Base-by-base conservation (phyloP, 2,113 vertebrate species). In the Chitala chitala region DNA sequence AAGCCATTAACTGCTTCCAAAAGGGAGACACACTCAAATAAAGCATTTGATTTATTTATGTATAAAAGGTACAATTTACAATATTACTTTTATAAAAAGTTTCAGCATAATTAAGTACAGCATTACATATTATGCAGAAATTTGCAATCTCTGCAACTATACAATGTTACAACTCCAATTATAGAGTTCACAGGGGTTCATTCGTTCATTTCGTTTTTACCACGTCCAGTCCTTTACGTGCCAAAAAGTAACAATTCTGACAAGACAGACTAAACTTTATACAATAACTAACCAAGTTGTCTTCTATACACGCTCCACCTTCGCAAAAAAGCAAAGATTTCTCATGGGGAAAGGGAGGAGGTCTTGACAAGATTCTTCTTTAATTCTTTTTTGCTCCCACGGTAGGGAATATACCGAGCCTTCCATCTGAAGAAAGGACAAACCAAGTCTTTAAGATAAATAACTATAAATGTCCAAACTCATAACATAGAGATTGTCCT, bases 31-130 rank as follows among this genome's bases (percentile, higher is more conserved):
- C 79, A 65, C 79, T 92, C 92, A 92, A 87, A 87, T 93, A 93
- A 94, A 88, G 92, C 93, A 94, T 94, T 94, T 87, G 88, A 95
- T 99, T 99, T 98, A 98, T 94, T 94, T 87, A 93, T 94, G 92
- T 96, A 95, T 94, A 94, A 95, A 96, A 90, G 84, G 92, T 94
- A 95, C 92, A 92, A 94, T 94, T 98, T 98, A 98, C 95, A 98
- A 95, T 92, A 86, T 94, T 98, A 99, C 96, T 99, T 98, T 99
- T 99, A 99, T 99, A 95, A 99, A 99, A 99, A 99, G 96, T 99
- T 95, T 95, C 89, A 95, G 94, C 93, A 94, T 93, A 93, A 97
- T 93, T 95, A 96, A 93, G 93, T 95, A 96, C 94, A 95, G 94
- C 94, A 94, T 96, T 94, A 96, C 92, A 95, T 86, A 89, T 93